Evolutionary conservation across 64 coral and sea anemone species (phyloP), one percentile per base, ranked within the genome.

Genomic region (Montipora foliosa): DNA sequence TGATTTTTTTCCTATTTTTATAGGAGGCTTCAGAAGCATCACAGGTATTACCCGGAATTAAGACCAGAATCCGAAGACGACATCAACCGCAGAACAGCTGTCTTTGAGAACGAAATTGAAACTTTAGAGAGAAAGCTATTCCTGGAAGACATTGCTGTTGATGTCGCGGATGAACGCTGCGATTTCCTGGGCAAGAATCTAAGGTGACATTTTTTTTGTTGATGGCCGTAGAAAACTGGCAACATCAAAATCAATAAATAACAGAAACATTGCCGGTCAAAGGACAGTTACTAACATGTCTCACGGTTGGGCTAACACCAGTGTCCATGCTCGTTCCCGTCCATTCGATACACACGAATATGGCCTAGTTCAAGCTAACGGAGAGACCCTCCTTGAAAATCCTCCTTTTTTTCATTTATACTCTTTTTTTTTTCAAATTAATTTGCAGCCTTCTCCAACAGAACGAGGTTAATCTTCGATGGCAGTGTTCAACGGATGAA

Each of bases 61-160:
- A 46, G 16, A 3, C 1, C 62, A 49, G 66, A 71, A 6, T 17
- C 5, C 17, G 49, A 45, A 49, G 16, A 49, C 13, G 17, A 67
- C 4, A 68, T 22, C 17, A 29, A 86, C 4, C 19, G 64, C 46
- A 71, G 6, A 72, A 19, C 19, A 5, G 19, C 19, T 22, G 66
- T 20, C 46, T 49, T 86, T 29, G 37, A 70, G n/a, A 46, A 52
- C 7, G 64, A 86, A 19, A 44, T 71, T 86, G 11, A 72, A 86
- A n/a, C 66, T 21, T 86, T 86, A 12, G 62, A 86, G 82, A 44
- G 82, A 86, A 86, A 86, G 19, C 82, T 86, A 19, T 86, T 49
- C 47, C 44, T 86, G 8, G 82, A 49, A 67, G 66, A 49, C 45
- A 49, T 72, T 72, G 82, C 82, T 49, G 8, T 70, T 11, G 46